A percentile compares a stretch with the other conserved stretches of the same genome.
Conservation (phyloP, 2,888 invertebrate genomes). For the Archaeoteleia sp. region DNA sequence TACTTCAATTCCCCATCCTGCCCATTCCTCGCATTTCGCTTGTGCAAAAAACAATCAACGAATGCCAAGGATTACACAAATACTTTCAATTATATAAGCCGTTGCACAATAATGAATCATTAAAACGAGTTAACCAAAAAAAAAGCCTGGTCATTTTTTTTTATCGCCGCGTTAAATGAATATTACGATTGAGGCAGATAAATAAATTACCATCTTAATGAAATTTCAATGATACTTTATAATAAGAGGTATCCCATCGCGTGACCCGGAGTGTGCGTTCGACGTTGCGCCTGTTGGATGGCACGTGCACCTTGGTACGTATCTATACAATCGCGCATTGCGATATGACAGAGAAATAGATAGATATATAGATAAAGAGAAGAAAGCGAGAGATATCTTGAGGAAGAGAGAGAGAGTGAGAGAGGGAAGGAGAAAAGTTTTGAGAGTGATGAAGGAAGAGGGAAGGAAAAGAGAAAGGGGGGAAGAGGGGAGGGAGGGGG, state of each 20-base stretch:
- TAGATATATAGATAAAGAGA: slow-evolving; percentile 45
- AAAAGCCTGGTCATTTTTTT: too few species aligned
- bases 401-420: slow-evolving; percentile 25
- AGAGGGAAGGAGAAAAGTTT: slow-evolving; percentile 29
- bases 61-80: slow-evolving; percentile 28
- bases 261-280: slow-evolving; percentile 41
- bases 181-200: too few species aligned
- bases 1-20: too few species aligned
- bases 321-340: slow-evolving; percentile 47
- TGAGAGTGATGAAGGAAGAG: slow-evolving; percentile 23
- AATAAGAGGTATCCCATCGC: slow-evolving; percentile 24
- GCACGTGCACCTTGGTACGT: slow-evolving; percentile 53
- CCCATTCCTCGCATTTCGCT: neutral
- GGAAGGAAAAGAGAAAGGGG: slow-evolving; percentile 47
- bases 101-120: slow-evolving; percentile 13
- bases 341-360: slow-evolving; percentile 48
- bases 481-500: slow-evolving; percentile 53
- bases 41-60: slow-evolving; percentile 11
- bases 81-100: slow-evolving; percentile 17
- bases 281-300: slow-evolving; percentile 37
- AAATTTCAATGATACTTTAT: slow-evolving; percentile 38
- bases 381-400: slow-evolving; percentile 54
- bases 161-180: too few species aligned
- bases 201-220: slow-evolving; percentile 12
- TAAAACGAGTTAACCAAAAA: neutral